These are phyloP conservation scores for Acestrorhynchus altus DNA, from an alignment of 2,797 vertebrate species.

Conservation along the genomic window DNA sequence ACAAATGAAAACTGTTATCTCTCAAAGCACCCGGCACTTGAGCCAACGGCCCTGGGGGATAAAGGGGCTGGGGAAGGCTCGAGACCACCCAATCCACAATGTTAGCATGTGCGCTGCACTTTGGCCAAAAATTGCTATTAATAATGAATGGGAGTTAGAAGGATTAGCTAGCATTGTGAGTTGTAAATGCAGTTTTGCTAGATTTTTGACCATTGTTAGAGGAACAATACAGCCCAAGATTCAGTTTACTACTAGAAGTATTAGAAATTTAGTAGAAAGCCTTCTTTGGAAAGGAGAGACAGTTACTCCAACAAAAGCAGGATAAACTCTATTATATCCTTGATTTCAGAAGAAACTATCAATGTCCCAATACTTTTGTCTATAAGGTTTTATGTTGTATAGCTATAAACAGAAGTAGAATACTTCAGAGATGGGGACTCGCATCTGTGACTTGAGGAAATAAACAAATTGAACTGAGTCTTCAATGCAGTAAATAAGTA, in stretches of 20 bases:
- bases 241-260: too few species aligned
- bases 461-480: too few species aligned
- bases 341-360: too few species aligned
- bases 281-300: too few species aligned
- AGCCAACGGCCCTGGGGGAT: slow-evolving; percentile 49
- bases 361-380: too few species aligned
- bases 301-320: too few species aligned
- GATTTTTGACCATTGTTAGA: not conserved
- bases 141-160: not conserved
- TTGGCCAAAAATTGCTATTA: slow-evolving; percentile 26
- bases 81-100: slow-evolving; percentile 43
- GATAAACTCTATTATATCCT: too few species aligned
- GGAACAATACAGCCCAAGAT: not conserved
- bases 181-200: not conserved
- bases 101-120: slow-evolving; percentile 7
- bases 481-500: too few species aligned
- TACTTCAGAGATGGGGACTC: too few species aligned
- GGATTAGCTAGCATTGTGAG: slow-evolving; percentile 12
- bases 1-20: slow-evolving; percentile 75
- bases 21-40: slow-evolving; percentile 52
- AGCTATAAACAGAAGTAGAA: not conserved
- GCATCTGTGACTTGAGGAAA: too few species aligned
- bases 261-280: too few species aligned
- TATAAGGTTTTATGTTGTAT: not conserved
- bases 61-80: slow-evolving; percentile 27